Conservation (phyloP, 1,140 invertebrate genomes). For the Coenobita brevimanus region DNA sequence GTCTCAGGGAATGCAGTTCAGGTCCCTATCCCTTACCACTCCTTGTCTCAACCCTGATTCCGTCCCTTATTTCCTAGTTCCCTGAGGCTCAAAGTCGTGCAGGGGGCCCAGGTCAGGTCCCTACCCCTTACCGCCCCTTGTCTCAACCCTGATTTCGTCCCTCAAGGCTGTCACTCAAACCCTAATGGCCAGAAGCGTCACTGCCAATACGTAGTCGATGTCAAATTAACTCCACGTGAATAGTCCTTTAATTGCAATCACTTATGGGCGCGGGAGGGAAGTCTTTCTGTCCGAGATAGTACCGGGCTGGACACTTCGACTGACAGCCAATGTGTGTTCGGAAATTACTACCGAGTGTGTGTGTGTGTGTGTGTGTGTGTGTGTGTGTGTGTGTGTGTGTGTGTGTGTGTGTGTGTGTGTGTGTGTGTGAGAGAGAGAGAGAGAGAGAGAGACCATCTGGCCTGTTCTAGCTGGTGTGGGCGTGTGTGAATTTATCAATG, state of each 20-base stretch:
- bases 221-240: conserved; percentile 61
- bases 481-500: not conserved
- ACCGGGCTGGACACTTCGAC: conserved; percentile 7
- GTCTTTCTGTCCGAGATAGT: conserved; percentile 37
- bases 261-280: conserved; percentile 56
- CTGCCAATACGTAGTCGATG: conserved; percentile 60
- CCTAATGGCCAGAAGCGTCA: conserved; percentile 39
- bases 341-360: conserved; percentile 22
- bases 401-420: not conserved
- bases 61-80: too few species aligned
- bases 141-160: conserved; percentile 1
- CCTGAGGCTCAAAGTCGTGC: not conserved
- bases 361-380: conserved; percentile 23
- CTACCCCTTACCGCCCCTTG: too few species aligned
- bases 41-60: too few species aligned
- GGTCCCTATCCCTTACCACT: too few species aligned
- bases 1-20: too few species aligned
- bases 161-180: conserved; percentile 53
- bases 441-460: not conserved
- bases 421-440: conserved; percentile 8
- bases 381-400: not conserved
- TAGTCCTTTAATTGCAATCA: conserved; percentile 60
- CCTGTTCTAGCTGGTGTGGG: not conserved
- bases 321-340: conserved; percentile 9
- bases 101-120: too few species aligned